These are phyloP conservation scores for Marcusenius ussheri DNA, from an alignment of 2,113 vertebrate genomes.

Conservation along the genomic window DNA sequence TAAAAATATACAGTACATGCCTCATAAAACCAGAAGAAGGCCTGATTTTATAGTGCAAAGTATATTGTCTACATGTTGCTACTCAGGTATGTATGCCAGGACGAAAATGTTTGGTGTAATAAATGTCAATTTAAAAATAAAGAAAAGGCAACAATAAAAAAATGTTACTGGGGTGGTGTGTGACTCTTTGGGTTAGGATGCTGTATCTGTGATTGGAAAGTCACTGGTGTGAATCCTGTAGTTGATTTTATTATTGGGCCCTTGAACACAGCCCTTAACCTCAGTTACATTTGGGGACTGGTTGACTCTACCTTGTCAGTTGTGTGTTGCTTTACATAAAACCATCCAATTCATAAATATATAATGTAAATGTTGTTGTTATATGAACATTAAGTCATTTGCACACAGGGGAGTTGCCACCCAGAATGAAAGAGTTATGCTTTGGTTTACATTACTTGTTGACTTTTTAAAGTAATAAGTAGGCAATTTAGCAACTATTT, in stretches of 20 bases:
- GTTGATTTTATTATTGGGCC: neutral
- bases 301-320: neutral
- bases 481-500: neutral
- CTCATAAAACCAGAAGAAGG: neutral
- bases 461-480: neutral
- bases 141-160: neutral
- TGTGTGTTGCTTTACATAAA: neutral
- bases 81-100: neutral
- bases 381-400: neutral
- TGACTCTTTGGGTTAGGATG: neutral
- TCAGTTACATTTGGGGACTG: neutral
- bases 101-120: neutral
- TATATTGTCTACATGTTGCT: neutral
- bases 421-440: neutral
- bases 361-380: neutral
- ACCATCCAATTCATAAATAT: neutral
- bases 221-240: neutral
- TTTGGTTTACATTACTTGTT: neutral
- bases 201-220: neutral
- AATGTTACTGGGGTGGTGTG: neutral
- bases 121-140: neutral
- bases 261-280: neutral
- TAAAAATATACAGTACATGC: slow-evolving; percentile 12
- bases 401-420: neutral
- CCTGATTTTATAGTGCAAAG: neutral